Evolutionary conservation across 2,113 vertebrate genomes (phyloP).

Genomic region (Paramormyrops kingsleyae): DNA sequence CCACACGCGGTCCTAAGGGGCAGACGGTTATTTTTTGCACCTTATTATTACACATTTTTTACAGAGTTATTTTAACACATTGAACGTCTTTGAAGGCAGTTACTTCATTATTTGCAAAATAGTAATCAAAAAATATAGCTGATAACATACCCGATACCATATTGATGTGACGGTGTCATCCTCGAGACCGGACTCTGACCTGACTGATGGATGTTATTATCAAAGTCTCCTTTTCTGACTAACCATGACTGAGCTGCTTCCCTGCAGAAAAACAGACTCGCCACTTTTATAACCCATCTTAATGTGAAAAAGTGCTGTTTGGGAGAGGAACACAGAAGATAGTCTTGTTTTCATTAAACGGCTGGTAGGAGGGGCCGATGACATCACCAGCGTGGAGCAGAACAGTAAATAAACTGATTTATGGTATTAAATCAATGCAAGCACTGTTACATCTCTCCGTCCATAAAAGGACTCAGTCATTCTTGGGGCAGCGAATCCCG

Average conservation of each 20-base stretch:
- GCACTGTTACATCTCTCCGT: conserved; percentile 6
- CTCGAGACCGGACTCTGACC: background rate
- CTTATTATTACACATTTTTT: background rate
- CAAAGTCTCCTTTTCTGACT: background rate
- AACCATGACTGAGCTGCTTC: background rate
- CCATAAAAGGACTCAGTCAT: conserved; percentile 1
- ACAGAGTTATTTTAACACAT: background rate
- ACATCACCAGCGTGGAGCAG: background rate
- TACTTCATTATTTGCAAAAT: background rate
- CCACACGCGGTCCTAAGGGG: background rate
- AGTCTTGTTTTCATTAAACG: conserved; percentile 1
- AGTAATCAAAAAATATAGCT: background rate
- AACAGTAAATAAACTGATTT: conserved; percentile 26
- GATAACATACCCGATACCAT: background rate
- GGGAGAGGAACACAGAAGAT: background rate
- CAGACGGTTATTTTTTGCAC: background rate
- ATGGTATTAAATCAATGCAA: conserved; percentile 15
- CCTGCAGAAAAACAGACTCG: background rate
- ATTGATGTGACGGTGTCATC: background rate
- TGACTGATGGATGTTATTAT: background rate
- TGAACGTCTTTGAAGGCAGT: background rate
- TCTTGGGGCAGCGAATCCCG: background rate
- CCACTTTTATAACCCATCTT: background rate
- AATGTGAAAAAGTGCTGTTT: background rate
- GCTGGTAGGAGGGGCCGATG: background rate